These are phyloP conservation scores for Nomada fucata DNA, from an alignment of 2,888 invertebrate genomes.

Conservation along the genomic window DNA sequence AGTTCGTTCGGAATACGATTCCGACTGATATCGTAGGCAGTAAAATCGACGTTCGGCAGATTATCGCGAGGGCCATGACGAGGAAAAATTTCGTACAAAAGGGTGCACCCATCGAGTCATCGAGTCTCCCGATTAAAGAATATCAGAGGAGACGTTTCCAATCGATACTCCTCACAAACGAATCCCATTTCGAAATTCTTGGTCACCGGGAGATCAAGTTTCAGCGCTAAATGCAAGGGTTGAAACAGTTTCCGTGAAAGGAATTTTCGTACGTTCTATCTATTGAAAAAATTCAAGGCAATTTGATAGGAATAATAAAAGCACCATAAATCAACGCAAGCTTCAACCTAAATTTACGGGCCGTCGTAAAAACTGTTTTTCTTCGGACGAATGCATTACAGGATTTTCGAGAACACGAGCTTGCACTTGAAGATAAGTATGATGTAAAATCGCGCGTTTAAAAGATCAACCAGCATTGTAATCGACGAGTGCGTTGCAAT, in stretches of 20 bases:
- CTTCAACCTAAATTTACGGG: conserved; percentile 12
- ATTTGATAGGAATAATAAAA: background rate
- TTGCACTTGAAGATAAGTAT: background rate
- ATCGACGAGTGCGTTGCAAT: background rate
- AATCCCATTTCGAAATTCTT: too few species aligned
- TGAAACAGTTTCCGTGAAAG: too few species aligned
- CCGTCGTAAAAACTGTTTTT: conserved; percentile 6
- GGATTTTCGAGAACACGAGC: background rate
- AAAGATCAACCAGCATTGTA: conserved; percentile 6
- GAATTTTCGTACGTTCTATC: too few species aligned
- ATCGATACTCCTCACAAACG: background rate
- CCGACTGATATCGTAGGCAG: conserved; percentile 38
- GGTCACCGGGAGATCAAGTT: too few species aligned
- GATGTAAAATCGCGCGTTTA: background rate
- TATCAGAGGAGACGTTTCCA: background rate
- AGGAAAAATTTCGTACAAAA: background rate
- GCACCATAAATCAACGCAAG: conserved; percentile 16
- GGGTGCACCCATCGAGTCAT: background rate
- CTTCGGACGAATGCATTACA: conserved; percentile 4
- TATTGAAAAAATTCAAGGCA: background rate
- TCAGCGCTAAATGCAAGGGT: too few species aligned
- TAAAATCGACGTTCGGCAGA: conserved; percentile 38
- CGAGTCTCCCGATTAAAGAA: conserved; percentile 10
- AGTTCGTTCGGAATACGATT: conserved; percentile 22
- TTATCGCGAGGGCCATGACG: conserved; percentile 37